Evolutionary conservation across 1,140 invertebrate species (phyloP), one percentile per base, ranked within the genome.

Genomic region (Lasioglossum albipes): DNA sequence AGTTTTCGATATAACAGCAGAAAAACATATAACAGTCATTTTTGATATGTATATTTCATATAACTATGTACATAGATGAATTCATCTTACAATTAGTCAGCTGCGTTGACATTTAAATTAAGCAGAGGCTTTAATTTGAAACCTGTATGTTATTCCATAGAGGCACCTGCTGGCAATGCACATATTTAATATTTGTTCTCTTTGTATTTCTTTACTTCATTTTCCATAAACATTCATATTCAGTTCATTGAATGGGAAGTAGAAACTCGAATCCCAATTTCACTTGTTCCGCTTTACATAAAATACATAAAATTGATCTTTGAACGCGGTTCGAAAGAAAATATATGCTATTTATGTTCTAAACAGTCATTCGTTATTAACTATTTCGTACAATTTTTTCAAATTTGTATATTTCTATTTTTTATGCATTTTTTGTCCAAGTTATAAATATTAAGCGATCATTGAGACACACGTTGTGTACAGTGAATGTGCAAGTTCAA

Each of bases 81-180:
- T 54, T 27, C 41, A 65, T 65, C 22, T 59, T 7, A n/a, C n/a
- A n/a, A n/a, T n/a, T n/a, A 71, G 49, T 27, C 59, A 36, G 54
- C 54, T 12, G 64, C 41, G 66, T 5, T 36, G 41, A 66, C 45
- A 16, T 59, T 52, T 2, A 36, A 65, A 61, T 81, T 77, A 65
- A 69, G 12, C 45, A 57, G 20, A 69, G 16, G 65, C 57, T 77
- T 77, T 65, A 59, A 76, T 85, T 74, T 80, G 72, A 70, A 54
- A 36, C n/a, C 31, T 81, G 88, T 71, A 86, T 87, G 89, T 90
- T 90, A 86, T 86, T 89, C 71, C 88, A 78, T 92, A 92, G 89
- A 91, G 83, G 87, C 92, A 93, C 92, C 88, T 88, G 92, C 92
- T 88, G 85, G 92, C 92, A 91, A 91, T 92, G 92, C 92, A 93